Percentiles rank a stretch among this genome's conserved stretches.
These are phyloP conservation scores for Hoplodrina ambigua DNA, from an alignment of 2,888 invertebrate species.

Conservation along the genomic window DNA sequence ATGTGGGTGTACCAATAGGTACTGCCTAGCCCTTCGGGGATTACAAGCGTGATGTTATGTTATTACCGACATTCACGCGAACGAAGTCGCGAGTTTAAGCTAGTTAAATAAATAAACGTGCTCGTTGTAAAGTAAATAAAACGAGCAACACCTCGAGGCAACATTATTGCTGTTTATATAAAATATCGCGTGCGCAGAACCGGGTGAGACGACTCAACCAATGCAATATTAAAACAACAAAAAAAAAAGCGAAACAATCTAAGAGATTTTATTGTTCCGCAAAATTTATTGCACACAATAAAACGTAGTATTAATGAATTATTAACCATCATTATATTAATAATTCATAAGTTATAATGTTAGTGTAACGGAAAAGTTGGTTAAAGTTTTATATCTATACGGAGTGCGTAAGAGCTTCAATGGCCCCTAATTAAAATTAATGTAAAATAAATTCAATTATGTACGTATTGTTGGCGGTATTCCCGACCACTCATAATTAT, in stretches of 20 bases:
- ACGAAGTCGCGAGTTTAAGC: not conserved
- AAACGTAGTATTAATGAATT: slow-evolving; percentile 67
- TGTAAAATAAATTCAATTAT: slow-evolving; percentile 53
- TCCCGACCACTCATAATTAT: slow-evolving; percentile 34
- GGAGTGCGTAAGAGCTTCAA: slow-evolving; percentile 20
- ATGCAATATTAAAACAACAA: slow-evolving; percentile 54
- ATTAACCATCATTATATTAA: slow-evolving; percentile 65
- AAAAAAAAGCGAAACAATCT: slow-evolving; percentile 61
- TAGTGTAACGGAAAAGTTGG: slow-evolving; percentile 62
- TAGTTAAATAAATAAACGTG: slow-evolving; percentile 8
- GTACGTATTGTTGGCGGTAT: slow-evolving; percentile 20
- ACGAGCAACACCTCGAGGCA: slow-evolving; percentile 13
- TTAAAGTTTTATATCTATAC: slow-evolving; percentile 42
- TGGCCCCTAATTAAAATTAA: slow-evolving; percentile 50
- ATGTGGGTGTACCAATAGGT: too few relatives aligned
- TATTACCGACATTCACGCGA: too few relatives aligned
- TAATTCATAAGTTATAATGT: slow-evolving; percentile 67
- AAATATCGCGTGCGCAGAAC: slow-evolving; percentile 61
- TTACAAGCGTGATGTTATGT: too few relatives aligned
- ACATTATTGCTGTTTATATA: slow-evolving; percentile 43
- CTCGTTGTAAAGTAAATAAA: slow-evolving; percentile 9
- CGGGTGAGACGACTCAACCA: slow-evolving; percentile 50
- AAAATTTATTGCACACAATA: slow-evolving; percentile 67
- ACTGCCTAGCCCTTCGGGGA: too few relatives aligned
- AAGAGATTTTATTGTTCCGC: slow-evolving; percentile 65